Evolutionary conservation across 2,888 invertebrate genomes (phyloP), one percentile per base, ranked within the genome.

Genomic region (Orchestes rusci): DNA sequence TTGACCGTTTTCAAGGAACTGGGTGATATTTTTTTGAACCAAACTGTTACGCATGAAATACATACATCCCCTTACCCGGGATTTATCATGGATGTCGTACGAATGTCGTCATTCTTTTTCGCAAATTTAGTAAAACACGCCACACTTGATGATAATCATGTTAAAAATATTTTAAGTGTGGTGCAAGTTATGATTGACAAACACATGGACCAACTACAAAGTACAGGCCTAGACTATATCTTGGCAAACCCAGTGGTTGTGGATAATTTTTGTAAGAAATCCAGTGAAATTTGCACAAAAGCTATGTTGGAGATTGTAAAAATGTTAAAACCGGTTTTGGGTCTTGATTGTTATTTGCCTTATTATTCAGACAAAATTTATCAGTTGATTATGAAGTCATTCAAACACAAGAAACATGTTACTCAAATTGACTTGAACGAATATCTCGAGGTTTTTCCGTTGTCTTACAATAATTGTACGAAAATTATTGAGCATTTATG

Each of bases 291-390:
- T n/a, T n/a, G n/a, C 7, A 56, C 68, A 1, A 52, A 51, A 8
- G 61, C 65, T 16, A 39, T 72, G 10, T 33, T 54, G 4, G 45
- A 52, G 16, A 17, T 53, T 4, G 47, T 56, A 10, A 45, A 46
- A 33, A 33, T 38, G 16, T 37, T 58, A 34, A 45, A 13, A 27
- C 40, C 2, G 30, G 45, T 16, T 37, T 35, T 16, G 39, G 3
- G 3, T 20, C 51, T 54, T 12, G 45, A 50, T 15, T 17, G 42
- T 1, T 57, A 73, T 46, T 60, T 78, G 13, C 66, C 67, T 69
- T 40, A 73, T 2, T 80, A 73, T 53, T 72, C 72, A 56, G 68
- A 72, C 44, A 80, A 77, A 59, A 72, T 79, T 48, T 68, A 73
- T 33, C 38, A 39, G 15, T 37, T 35, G 59, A 59, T 43, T 68